Evolutionary conservation across 1,140 invertebrate genomes (phyloP).

Genomic region (Wasmannia auropunctata): DNA sequence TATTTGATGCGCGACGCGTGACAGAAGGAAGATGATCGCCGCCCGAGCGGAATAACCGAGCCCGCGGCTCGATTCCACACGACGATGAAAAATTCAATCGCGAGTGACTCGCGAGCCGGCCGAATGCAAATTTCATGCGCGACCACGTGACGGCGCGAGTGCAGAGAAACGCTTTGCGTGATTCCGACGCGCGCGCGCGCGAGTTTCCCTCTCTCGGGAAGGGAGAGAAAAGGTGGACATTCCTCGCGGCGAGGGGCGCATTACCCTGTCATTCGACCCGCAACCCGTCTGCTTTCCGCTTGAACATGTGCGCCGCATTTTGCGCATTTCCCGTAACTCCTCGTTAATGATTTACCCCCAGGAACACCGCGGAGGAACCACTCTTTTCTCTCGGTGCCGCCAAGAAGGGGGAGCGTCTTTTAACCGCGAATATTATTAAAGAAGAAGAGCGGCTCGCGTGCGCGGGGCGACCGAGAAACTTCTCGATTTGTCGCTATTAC

Average conservation of each 20-base stretch:
- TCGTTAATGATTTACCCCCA: slow-evolving; percentile 63
- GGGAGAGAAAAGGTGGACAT: slow-evolving; percentile 62
- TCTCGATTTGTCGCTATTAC: slow-evolving; percentile 26
- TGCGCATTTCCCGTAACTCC: slow-evolving; percentile 22
- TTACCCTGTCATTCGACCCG: slow-evolving; percentile 69
- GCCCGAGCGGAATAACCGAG: slow-evolving; percentile 41
- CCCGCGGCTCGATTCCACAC: slow-evolving; percentile 59
- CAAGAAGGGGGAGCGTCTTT: slow-evolving; percentile 11
- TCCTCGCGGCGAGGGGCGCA: slow-evolving; percentile 56
- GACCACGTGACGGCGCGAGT: slow-evolving; percentile 44
- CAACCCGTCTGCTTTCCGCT: slow-evolving; percentile 46
- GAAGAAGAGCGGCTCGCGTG: background rate
- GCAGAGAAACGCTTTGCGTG: slow-evolving; percentile 65
- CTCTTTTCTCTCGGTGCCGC: background rate
- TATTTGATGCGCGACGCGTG: slow-evolving; percentile 67
- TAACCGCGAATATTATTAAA: slow-evolving; percentile 3
- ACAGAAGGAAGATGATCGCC: slow-evolving; percentile 48
- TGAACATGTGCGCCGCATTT: slow-evolving; percentile 38
- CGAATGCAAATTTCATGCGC: slow-evolving; percentile 77
- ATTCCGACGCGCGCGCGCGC: slow-evolving; percentile 34
- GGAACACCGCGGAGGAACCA: background rate
- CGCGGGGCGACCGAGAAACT: background rate
- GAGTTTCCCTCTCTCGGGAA: slow-evolving; percentile 55
- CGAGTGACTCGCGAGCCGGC: slow-evolving; percentile 76
- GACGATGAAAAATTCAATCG: slow-evolving; percentile 80